Percentiles rank a stretch among this genome's conserved stretches.
Evolutionary conservation across 2,113 vertebrate genomes (phyloP).

Genomic region (Bothrops jararaca): DNA sequence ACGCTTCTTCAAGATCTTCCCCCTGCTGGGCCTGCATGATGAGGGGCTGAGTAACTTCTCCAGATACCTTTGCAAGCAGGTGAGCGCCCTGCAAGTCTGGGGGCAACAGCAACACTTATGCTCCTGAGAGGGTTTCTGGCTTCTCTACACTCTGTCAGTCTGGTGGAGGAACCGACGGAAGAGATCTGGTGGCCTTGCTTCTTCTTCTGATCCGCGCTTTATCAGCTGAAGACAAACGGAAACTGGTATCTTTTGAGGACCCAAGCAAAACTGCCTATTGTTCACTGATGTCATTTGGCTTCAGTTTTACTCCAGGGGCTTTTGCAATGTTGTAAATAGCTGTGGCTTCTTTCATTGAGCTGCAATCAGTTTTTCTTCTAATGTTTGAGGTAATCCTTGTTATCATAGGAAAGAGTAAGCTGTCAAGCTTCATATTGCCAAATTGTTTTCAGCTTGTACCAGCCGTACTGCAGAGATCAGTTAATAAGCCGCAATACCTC

Average conservation of each 20-base stretch:
- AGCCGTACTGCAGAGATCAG: not conserved
- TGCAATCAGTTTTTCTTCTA: not conserved
- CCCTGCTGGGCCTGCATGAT: conserved; percentile 90
- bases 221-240: not conserved
- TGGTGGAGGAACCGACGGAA: not conserved
- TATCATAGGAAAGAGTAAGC: not conserved
- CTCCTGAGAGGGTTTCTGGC: not conserved
- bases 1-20: conserved; percentile 98
- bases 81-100: conserved; percentile 45
- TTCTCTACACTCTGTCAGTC: not conserved
- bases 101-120: not conserved
- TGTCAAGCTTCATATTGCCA: not conserved
- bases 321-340: not conserved
- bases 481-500: not conserved
- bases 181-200: not conserved
- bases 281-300: not conserved
- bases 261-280: not conserved
- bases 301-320: not conserved
- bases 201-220: not conserved
- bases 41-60: conserved; percentile 94
- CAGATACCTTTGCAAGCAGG: conserved; percentile 93
- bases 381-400: not conserved
- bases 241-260: not conserved
- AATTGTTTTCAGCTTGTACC: not conserved
- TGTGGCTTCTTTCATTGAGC: not conserved